Evolutionary conservation across 2,797 vertebrate species (phyloP), one percentile per base, ranked within the genome.

Genomic region (Eulemur coronatus): DNA sequence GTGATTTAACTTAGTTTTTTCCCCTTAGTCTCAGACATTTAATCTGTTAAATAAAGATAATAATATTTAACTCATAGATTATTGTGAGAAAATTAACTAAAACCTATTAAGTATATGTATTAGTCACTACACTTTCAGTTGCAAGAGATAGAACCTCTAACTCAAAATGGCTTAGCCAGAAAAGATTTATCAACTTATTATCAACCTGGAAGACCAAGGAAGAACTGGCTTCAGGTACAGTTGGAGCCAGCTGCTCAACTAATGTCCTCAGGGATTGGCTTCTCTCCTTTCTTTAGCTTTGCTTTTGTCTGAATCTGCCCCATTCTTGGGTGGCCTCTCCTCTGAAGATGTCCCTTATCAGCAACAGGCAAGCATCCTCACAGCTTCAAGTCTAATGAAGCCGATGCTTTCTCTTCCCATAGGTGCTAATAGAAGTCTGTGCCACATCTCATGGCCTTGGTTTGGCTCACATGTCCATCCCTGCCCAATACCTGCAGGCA

Each of bases 1-100:
- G 35, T 81, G 50, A 89, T 57, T 35, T 90, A 89, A 72, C 86
- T 94, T 72, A 70, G 14, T 59, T 89, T 73, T 89, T 79, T 94
- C 52, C 67, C 86, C 7, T 78, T 67, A 94, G 30, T 41, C 52
- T 92, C 55, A 41, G 30, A 35, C 59, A 92, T 59, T 91, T 80
- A 93, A 94, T 81, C 30, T 89, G 65, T 46, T 72, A 85, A 94
- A 55, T 75, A 38, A 86, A 72, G 46, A 80, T 76, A 72, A 59
- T 89, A 89, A 52, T 89, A 89, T 59, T 90, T 81, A 75, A 15
- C 48, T 93, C 65, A 73, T 13, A 70, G 52, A 80, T 48, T 75
- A 75, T 79, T 61, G 22, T 84, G 43, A 91, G 41, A 93, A 91
- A 72, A 96, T 73, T 57, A 78, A 61, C 43, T 55, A 24, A 38